Base-by-base conservation (phyloP, 2,113 vertebrate genomes). In the Sinocyclocheilus anophthalmus region DNA sequence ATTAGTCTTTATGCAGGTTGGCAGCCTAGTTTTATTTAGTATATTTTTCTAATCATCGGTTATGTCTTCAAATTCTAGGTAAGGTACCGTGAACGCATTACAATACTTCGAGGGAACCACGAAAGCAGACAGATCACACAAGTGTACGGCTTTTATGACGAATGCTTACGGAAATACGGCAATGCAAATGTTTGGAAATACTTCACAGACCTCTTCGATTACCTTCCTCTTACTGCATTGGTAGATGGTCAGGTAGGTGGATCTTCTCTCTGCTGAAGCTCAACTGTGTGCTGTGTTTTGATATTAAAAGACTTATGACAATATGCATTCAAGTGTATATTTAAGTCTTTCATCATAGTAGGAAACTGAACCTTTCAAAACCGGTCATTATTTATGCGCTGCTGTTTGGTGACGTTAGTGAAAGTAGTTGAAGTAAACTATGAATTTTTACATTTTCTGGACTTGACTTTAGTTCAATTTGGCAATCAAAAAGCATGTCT, bases 131-230 rank as follows among this genome's bases (percentile, higher is more conserved):
- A 48, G 45, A 48, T 48, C 45, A 48, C 45, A 48, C 45, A 48
- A 48, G 45, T 99, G 79, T 99, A 99, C 90, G 98, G 98, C 85
- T 99, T 99, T 94, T 99, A 99, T 78, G 98, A 99, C 81, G 98
- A 99, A 92, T 99, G 98, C 94, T 95, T 99, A 93, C 95, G 98
- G 90, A 99, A 99, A 93, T 99, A 99, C 0, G 98, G 98, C 87
- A 99, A 99, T 89, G 98, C 98, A 90, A 99, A 98, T 26, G 98
- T 99, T 82, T 99, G 98, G 98, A 99, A 99, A 92, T 99, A 96
- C 89, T 99, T 99, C 84, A 99, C 98, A 90, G 98, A 99, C 94
- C 96, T 99, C 92, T 99, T 99, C 88, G 98, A 99, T 92, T 99
- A 99, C 92, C 96, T 99, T 90, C 98, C 98, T 84, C 95, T 99